Evolutionary conservation across 2,113 vertebrate species (phyloP).

Genomic region (Syngnathoides biaculeatus): DNA sequence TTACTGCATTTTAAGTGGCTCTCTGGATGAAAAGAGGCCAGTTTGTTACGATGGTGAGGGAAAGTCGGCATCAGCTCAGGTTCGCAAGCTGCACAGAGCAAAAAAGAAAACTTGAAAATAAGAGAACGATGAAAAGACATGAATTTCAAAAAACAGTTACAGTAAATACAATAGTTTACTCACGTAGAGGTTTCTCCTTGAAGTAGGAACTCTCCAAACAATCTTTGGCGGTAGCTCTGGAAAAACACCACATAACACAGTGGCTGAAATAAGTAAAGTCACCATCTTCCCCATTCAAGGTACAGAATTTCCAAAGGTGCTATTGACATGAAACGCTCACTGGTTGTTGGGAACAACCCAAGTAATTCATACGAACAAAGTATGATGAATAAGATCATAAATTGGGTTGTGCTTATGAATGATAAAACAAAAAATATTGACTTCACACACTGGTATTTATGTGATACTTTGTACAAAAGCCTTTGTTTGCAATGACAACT

Average conservation of each 20-base stretch:
- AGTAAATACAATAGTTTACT: conserved; percentile 53
- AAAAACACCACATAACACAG: neutral
- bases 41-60: conserved; percentile 94
- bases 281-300: too few species aligned
- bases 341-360: too few species aligned
- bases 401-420: too few species aligned
- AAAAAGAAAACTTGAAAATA: neutral
- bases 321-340: too few species aligned
- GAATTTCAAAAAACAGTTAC: too few species aligned
- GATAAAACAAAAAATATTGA: too few species aligned
- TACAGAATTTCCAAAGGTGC: too few species aligned
- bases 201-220: conserved; percentile 95
- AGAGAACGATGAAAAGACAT: neutral
- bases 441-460: too few species aligned
- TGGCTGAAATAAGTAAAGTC: neutral
- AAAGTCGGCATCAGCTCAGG: conserved; percentile 98
- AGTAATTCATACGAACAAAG: too few species aligned
- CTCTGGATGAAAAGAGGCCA: conserved; percentile 50
- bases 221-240: conserved; percentile 85
- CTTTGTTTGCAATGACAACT: too few species aligned
- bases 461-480: too few species aligned
- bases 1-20: conserved; percentile 78
- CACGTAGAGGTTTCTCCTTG: conserved; percentile 95
- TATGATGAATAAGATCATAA: too few species aligned
- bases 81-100: conserved; percentile 78